Conservation (phyloP, 2,797 vertebrate species). For the Alectoris magna region DNA sequence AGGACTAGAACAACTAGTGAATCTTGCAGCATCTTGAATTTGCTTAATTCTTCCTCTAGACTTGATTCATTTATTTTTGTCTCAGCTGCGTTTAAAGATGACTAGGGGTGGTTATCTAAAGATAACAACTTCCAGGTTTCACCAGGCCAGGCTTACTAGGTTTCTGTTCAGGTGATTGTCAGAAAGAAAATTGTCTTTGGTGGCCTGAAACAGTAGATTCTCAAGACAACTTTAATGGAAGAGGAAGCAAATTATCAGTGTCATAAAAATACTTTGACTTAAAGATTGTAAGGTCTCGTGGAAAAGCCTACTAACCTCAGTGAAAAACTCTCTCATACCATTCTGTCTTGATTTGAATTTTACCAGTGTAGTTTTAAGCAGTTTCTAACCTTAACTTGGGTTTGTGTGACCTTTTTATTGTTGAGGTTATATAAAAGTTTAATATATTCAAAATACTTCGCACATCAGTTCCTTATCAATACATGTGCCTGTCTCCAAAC, state of each 20-base stretch:
- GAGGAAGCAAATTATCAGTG: neutral
- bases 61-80: constrained; percentile 26
- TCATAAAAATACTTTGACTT: neutral
- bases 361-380: neutral
- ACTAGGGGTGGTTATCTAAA: neutral
- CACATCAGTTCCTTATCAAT: neutral
- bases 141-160: neutral
- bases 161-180: neutral
- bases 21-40: constrained; percentile 2
- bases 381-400: neutral
- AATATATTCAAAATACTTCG: neutral
- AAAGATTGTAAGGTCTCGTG: neutral
- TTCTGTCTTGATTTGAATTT: neutral
- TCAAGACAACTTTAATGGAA: neutral
- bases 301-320: neutral
- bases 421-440: neutral
- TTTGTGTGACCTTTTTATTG: neutral
- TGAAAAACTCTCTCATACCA: neutral
- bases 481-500: neutral
- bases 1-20: neutral
- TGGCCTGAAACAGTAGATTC: neutral
- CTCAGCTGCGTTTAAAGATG: neutral
- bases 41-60: neutral
- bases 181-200: neutral
- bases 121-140: neutral